Conservation (phyloP, 2,797 vertebrate genomes). For the Rallus crepitans region DNA sequence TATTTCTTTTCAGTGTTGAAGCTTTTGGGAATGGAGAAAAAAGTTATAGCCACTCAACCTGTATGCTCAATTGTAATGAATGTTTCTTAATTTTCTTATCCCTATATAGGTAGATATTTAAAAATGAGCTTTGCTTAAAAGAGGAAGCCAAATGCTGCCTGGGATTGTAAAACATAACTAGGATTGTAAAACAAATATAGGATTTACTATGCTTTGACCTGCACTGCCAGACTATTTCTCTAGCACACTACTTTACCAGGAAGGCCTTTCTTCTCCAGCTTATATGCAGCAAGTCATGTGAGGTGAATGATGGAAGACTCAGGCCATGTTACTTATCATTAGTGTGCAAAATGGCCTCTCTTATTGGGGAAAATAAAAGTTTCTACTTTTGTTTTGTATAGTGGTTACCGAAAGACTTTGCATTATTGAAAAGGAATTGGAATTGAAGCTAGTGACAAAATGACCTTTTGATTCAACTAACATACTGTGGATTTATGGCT, state of each 20-base stretch:
- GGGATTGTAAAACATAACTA: background rate
- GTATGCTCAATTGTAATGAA: background rate
- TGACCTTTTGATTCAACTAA: background rate
- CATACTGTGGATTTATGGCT: background rate
- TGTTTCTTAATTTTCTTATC: background rate
- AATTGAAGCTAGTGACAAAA: slow-evolving; percentile 2
- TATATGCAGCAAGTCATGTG: background rate
- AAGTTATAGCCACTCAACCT: background rate
- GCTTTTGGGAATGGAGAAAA: background rate
- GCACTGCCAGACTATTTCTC: slow-evolving; percentile 12
- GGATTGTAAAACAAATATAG: background rate
- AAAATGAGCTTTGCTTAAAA: background rate
- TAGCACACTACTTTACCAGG: background rate
- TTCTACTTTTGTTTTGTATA: background rate
- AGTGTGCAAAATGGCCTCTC: slow-evolving; percentile 35
- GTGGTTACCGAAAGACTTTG: background rate
- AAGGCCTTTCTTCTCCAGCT: slow-evolving; percentile 2
- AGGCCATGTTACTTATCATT: slow-evolving; percentile 11
- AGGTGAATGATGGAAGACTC: slow-evolving; percentile 15
- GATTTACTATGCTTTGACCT: slow-evolving; percentile 40
- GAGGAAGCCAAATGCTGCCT: background rate
- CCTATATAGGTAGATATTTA: background rate
- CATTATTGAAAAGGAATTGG: background rate
- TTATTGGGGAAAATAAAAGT: background rate
- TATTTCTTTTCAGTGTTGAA: background rate